Evolutionary conservation across 2,888 invertebrate species (phyloP).

Genomic region (Gari tellinella): DNA sequence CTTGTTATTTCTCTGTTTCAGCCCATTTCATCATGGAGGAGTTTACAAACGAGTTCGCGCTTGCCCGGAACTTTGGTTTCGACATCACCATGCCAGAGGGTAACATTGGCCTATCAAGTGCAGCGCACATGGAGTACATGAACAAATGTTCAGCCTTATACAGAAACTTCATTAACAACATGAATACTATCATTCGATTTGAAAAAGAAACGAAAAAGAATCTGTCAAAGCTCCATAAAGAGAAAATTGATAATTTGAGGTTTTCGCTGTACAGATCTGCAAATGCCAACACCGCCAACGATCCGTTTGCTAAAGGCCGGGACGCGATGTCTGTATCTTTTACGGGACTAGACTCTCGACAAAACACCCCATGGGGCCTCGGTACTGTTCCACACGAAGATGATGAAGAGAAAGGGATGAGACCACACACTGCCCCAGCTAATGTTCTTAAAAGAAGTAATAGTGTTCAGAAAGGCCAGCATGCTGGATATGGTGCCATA

Average conservation of each 20-base stretch:
- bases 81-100: constrained; percentile 74
- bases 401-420: constrained; percentile 19
- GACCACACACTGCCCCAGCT: constrained; percentile 53
- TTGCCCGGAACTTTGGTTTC: constrained; percentile 72
- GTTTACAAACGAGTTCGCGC: constrained; percentile 38
- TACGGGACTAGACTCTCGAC: constrained; percentile 34
- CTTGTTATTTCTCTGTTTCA: too few species aligned
- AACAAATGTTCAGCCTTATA: constrained; percentile 66
- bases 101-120: constrained; percentile 66
- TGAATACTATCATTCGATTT: constrained; percentile 66
- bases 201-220: constrained; percentile 60
- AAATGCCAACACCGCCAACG: constrained; percentile 29
- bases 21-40: constrained; percentile 8
- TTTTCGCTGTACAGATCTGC: constrained; percentile 62
- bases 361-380: constrained; percentile 57
- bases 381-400: constrained; percentile 50
- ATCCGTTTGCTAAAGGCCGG: constrained; percentile 38
- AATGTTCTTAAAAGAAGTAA: not conserved
- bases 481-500: constrained; percentile 30
- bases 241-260: constrained; percentile 57
- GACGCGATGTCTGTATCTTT: constrained; percentile 37
- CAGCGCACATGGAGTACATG: constrained; percentile 67
- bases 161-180: constrained; percentile 68
- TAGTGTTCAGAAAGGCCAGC: constrained; percentile 17
- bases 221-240: constrained; percentile 50